Percentiles rank a stretch among this genome's conserved stretches.
phyloP scores from a whole-genome alignment of 2,797 vertebrate genomes.

The Epinephelus awoara region DNA sequence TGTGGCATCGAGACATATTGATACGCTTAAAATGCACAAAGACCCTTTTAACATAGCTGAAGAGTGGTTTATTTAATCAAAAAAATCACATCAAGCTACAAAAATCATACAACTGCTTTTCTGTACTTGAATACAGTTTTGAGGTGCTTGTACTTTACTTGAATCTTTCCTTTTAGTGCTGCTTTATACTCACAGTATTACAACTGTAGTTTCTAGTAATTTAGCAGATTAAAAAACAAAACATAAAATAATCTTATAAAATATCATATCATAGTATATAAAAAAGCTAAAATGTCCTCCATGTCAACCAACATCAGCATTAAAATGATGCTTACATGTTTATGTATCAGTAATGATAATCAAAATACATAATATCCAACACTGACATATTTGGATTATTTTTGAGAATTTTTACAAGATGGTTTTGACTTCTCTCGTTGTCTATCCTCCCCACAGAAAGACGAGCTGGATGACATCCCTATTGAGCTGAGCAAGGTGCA shows the following conservation, averaged over 20 bases:
- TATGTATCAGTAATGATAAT: too few species aligned
- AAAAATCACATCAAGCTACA: not conserved
- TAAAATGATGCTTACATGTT: not conserved
- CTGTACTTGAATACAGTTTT: not conserved
- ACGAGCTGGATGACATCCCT: constrained; percentile 92
- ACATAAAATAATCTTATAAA: not conserved
- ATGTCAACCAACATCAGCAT: not conserved
- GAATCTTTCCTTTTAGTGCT: too few species aligned
- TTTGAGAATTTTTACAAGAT: too few species aligned
- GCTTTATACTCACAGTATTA: not conserved
- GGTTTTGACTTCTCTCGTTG: not conserved
- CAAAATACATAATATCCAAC: too few species aligned
- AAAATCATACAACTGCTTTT: not conserved
- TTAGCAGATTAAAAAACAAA: not conserved
- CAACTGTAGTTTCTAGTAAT: not conserved
- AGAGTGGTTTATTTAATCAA: not conserved
- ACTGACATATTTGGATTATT: too few species aligned
- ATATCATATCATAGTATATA: not conserved
- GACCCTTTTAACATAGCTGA: not conserved
- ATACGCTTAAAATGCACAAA: not conserved
- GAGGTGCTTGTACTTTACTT: too few species aligned
- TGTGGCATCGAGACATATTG: not conserved
- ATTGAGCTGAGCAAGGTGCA: constrained; percentile 98
- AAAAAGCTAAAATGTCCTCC: not conserved
- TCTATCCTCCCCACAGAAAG: constrained; percentile 85